These are phyloP conservation scores for Steinernema carpocapsae DNA, from an alignment of 2,888 invertebrate genomes.

Conservation along the genomic window DNA sequence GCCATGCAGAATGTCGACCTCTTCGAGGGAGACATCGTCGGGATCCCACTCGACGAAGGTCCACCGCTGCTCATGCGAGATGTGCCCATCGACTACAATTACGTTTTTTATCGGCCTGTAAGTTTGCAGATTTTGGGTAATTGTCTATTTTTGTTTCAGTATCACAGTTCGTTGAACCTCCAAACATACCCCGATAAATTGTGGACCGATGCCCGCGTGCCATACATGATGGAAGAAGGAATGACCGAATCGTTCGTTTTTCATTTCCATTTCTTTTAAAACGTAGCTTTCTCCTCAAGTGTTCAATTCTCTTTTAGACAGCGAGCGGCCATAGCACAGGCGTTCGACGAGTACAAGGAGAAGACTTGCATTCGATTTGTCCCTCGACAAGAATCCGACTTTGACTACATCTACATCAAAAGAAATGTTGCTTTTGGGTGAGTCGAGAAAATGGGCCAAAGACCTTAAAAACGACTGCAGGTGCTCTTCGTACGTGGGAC, in stretches of 20 bases:
- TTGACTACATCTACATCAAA: conserved; percentile 75
- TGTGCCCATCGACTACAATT: conserved; percentile 38
- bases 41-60: conserved; percentile 53
- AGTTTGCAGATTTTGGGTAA: conserved; percentile 26
- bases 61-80: conserved; percentile 44
- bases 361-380: conserved; percentile 77
- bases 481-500: conserved; percentile 81
- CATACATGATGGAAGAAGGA: conserved; percentile 68
- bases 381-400: conserved; percentile 73
- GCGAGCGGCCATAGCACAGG: conserved; percentile 72
- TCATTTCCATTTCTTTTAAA: no score
- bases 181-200: conserved; percentile 68
- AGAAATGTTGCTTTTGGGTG: conserved; percentile 71
- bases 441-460: conserved; percentile 34
- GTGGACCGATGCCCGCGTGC: conserved; percentile 66
- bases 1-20: conserved; percentile 64
- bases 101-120: conserved; percentile 36
- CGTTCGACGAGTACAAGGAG: conserved; percentile 75
- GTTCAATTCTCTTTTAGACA: conserved; percentile 54
- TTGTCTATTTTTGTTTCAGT: conserved; percentile 53
- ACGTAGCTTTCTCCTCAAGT: not conserved
- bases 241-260: conserved; percentile 62
- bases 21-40: conserved; percentile 76
- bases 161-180: conserved; percentile 67
- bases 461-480: conserved; percentile 67